These are phyloP conservation scores for Dicerorhinus sumatrensis DNA, from an alignment of 2,113 vertebrate genomes.

Conservation along the genomic window DNA sequence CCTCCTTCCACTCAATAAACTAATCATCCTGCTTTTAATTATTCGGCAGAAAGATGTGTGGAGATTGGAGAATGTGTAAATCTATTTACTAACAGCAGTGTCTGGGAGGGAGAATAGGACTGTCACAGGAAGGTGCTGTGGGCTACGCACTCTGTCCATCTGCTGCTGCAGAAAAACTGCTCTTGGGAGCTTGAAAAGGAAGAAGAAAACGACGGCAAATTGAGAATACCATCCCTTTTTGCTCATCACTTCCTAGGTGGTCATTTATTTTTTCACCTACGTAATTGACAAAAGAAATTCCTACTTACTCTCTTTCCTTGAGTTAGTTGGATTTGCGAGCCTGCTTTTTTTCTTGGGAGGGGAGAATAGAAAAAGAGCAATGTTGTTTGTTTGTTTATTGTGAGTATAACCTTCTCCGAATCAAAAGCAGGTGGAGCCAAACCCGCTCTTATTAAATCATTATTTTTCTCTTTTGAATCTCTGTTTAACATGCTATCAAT, in stretches of 20 bases:
- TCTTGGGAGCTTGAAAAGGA: conserved; percentile 78
- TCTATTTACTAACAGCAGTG: conserved; percentile 97
- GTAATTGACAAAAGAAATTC: conserved; percentile 64
- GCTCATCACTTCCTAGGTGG: conserved; percentile 72
- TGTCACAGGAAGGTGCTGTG: conserved; percentile 90
- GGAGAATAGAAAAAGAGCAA: not conserved
- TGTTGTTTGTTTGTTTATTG: no score
- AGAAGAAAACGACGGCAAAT: conserved; percentile 75
- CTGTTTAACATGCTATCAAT: not conserved
- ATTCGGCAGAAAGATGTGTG: conserved; percentile 96
- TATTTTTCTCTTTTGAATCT: not conserved
- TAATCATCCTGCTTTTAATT: conserved; percentile 99
- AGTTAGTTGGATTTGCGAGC: not conserved
- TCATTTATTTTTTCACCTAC: conserved; percentile 62
- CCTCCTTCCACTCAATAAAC: conserved; percentile 99
- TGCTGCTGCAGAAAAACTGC: conserved; percentile 85
- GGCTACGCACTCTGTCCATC: conserved; percentile 91
- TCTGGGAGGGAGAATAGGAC: conserved; percentile 90
- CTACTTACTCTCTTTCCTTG: not conserved
- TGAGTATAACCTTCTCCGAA: not conserved
- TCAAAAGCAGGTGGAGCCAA: not conserved
- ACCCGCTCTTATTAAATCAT: not conserved
- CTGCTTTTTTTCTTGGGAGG: not conserved
- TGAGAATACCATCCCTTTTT: conserved; percentile 75
- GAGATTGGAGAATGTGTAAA: conserved; percentile 97